Evolutionary conservation across 2,888 invertebrate species (phyloP).

Genomic region (Eurytoma californica): DNA sequence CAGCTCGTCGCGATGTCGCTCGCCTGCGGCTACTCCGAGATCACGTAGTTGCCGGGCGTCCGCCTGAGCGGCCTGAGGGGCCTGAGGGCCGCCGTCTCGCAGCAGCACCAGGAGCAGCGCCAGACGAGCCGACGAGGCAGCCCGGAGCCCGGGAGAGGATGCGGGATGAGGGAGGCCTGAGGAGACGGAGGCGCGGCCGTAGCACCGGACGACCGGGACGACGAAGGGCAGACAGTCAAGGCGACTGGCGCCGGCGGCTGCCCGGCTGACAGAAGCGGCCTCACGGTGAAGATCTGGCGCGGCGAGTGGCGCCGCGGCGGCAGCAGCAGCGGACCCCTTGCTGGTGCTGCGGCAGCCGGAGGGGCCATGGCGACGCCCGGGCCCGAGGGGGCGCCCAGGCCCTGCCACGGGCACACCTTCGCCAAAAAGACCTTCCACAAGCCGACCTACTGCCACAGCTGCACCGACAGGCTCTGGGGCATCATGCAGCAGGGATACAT

Average conservation of each 20-base stretch:
- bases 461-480: conserved; percentile 99
- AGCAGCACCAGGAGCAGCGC: conserved; percentile 51
- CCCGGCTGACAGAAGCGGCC: conserved; percentile 61
- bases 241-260: conserved; percentile 48
- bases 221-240: conserved; percentile 30
- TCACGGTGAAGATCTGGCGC: conserved; percentile 81
- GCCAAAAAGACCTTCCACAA: conserved; percentile 99
- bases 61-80: no score
- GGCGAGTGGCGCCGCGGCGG: conserved; percentile 78
- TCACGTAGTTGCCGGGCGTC: conserved; percentile 29
- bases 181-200: conserved; percentile 12
- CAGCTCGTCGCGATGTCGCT: conserved; percentile 38
- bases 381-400: conserved; percentile 66
- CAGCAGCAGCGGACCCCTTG: conserved; percentile 56
- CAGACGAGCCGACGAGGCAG: conserved; percentile 61
- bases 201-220: conserved; percentile 53
- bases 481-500: conserved; percentile 99
- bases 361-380: conserved; percentile 9
- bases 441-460: conserved; percentile 99
- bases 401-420: conserved; percentile 94
- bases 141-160: neutral
- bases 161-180: neutral
- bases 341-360: neutral
- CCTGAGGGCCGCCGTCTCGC: no score
- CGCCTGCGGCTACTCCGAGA: conserved; percentile 40